Base-by-base conservation (phyloP, 2,888 invertebrate species). In the Melieria picta region DNA sequence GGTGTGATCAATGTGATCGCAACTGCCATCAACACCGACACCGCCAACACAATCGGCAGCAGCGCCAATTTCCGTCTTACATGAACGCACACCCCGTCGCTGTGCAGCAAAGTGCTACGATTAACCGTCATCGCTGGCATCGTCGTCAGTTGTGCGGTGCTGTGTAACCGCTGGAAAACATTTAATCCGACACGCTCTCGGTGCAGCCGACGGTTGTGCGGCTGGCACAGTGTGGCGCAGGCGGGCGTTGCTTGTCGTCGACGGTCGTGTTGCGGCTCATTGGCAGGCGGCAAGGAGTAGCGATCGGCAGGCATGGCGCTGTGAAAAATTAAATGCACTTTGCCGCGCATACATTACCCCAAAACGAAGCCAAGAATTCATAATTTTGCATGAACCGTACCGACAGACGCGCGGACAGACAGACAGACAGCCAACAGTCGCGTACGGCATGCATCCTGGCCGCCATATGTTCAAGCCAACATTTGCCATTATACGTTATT, bases 61-160 rank as follows among this genome's bases (percentile, higher is more conserved):
- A 55, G 56, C 45, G 61, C 61, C 42, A 66, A 30, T 61, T 52
- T 52, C 72, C 60, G 71, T 72, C 72, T 67, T 73, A 73, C 57
- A 72, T 69, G 69, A 69, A 67, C 69, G 65, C 69, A 58, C 64
- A 46, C 6, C 30, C 42, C 16, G 2, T 9, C 61, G 47, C 55
- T 69, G 43, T 30, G 30, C 13, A 50, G 57, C 60, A 65, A 64
- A 57, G 55, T 52, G 10, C 52, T 4, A 52, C 52, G 47, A 30
- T 47, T 30, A 30, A 65, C 60, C 68, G 47, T 70, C 65, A 67
- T 58, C 65, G 47, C 65, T 67, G 50, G 64, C 73, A 73, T 74
- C 66, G 69, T 48, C 66, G 72, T 71, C 72, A 71, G 72, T 75
- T 76, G 74, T 74, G 60, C 73, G 75, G n/a, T 11, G 52, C 52